Conservation (phyloP, 2,888 invertebrate genomes). For the Eremobia ochroleuca region DNA sequence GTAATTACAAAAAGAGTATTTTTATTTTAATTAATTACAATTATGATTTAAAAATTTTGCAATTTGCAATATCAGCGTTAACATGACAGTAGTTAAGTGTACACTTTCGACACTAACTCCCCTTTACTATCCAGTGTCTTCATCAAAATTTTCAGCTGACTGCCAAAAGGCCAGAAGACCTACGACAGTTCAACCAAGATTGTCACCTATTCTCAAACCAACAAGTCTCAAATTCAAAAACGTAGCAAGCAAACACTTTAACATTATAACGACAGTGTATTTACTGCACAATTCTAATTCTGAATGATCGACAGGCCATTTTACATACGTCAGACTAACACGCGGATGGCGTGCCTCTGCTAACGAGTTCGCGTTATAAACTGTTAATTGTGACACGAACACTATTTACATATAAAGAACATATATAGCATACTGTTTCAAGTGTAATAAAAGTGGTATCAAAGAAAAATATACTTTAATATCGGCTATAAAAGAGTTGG, state of each 20-base stretch:
- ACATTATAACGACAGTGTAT: constrained; percentile 26
- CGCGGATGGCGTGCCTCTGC: constrained; percentile 56
- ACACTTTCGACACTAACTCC: not conserved
- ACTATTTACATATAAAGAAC: constrained; percentile 46
- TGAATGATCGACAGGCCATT: constrained; percentile 65
- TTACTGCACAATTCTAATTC: constrained; percentile 50
- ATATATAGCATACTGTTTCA: not conserved
- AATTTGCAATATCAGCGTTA: not conserved
- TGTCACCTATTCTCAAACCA: not conserved
- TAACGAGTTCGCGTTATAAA: constrained; percentile 65
- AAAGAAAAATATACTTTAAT: not conserved
- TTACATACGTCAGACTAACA: constrained; percentile 51
- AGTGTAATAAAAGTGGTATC: not conserved
- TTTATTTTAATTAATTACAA: too few species aligned
- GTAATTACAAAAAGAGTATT: too few species aligned
- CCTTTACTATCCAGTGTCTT: not conserved
- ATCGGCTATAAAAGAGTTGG: not conserved
- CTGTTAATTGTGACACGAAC: constrained; percentile 67
- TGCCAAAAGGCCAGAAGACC: not conserved
- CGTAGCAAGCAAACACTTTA: not conserved
- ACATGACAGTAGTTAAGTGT: not conserved
- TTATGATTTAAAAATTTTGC: too few species aligned
- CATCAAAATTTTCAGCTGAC: not conserved
- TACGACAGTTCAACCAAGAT: not conserved
- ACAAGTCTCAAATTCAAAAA: constrained; percentile 12